Conservation (phyloP, 2,113 vertebrate species). For the Castor canadensis region DNA sequence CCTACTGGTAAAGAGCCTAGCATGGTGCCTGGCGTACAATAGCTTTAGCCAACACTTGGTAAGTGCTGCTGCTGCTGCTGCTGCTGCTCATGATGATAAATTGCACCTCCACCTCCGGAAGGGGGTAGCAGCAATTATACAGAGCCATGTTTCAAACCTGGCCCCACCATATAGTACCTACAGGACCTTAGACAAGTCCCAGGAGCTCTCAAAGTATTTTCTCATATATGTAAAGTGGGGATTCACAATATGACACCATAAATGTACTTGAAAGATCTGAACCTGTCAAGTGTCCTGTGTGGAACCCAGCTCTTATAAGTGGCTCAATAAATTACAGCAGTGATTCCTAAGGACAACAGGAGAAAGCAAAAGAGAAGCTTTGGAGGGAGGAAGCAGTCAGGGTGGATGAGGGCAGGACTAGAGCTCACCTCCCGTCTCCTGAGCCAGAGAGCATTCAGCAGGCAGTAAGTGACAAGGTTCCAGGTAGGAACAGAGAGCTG, state of each 20-base stretch:
- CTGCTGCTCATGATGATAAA: not conserved
- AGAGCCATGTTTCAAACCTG: slow-evolving; percentile 29
- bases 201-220: not conserved
- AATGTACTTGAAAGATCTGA: slow-evolving; percentile 15
- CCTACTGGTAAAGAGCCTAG: not conserved
- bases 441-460: slow-evolving; percentile 9
- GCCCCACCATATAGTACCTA: not conserved
- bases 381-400: not conserved
- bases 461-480: not conserved
- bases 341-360: slow-evolving; percentile 5
- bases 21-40: not conserved
- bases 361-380: not conserved
- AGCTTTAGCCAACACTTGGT: not conserved
- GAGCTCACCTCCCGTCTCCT: not conserved
- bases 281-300: not conserved
- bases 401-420: not conserved
- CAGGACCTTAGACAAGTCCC: slow-evolving; percentile 13
- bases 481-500: slow-evolving; percentile 23
- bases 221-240: slow-evolving; percentile 18
- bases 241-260: not conserved
- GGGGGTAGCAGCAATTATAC: not conserved
- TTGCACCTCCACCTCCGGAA: not conserved
- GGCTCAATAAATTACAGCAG: not conserved
- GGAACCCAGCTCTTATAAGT: slow-evolving; percentile 3
- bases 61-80: not conserved